Percentiles rank a stretch among this genome's conserved stretches.
phyloP scores from a whole-genome alignment of 2,797 vertebrate species.

The Gymnopithys bicolor region DNA sequence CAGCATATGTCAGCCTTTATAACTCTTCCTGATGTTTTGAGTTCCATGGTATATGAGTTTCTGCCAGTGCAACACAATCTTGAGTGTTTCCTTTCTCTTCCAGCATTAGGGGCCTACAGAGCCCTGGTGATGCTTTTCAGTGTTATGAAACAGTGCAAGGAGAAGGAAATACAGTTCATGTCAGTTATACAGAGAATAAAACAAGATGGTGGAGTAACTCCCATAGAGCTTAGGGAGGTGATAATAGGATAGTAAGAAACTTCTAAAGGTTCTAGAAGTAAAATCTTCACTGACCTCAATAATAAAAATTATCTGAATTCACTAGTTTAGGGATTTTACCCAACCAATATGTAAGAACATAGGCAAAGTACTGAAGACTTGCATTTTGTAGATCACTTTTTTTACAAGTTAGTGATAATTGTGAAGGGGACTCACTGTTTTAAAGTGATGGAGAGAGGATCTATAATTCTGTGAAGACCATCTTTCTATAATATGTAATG shows the following conservation, averaged over 20 bases:
- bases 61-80: not conserved
- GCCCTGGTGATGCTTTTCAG: not conserved
- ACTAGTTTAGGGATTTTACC: not conserved
- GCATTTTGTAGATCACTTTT: not conserved
- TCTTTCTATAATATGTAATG: not conserved
- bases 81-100: not conserved
- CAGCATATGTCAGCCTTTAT: conserved; percentile 2
- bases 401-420: not conserved
- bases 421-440: not conserved
- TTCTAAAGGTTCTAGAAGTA: not conserved
- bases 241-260: not conserved
- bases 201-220: not conserved
- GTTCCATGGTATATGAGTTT: not conserved
- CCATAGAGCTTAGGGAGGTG: not conserved
- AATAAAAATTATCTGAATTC: not conserved
- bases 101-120: not conserved
- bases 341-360: not conserved
- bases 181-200: not conserved
- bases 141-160: not conserved
- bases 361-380: not conserved
- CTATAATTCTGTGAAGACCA: not conserved
- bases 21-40: not conserved
- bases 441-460: not conserved
- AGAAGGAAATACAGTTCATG: not conserved
- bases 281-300: not conserved